These are phyloP conservation scores for Agrilus cyanescens DNA, from an alignment of 2,888 invertebrate genomes.

Conservation along the genomic window DNA sequence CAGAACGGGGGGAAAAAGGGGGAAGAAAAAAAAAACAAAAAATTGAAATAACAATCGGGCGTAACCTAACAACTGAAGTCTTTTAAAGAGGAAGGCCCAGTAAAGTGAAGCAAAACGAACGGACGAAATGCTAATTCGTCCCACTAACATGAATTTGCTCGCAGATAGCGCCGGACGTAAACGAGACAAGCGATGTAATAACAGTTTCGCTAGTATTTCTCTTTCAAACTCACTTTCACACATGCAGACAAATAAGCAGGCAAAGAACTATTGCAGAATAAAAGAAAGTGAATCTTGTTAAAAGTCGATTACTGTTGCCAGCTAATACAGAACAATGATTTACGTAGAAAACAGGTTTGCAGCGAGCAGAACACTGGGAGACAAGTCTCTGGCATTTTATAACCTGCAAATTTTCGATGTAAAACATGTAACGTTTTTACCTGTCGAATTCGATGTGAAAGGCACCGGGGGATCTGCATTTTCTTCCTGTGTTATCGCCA, in stretches of 20 bases:
- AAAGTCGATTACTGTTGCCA: too few relatives aligned
- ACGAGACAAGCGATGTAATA: slow-evolving; percentile 8
- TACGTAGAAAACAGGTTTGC: slow-evolving; percentile 17
- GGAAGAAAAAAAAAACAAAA: background rate
- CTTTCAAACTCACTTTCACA: slow-evolving; percentile 15
- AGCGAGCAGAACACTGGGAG: slow-evolving; percentile 11
- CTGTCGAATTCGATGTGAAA: slow-evolving; percentile 47
- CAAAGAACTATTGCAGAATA: slow-evolving; percentile 1
- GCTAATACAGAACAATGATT: slow-evolving; percentile 10
- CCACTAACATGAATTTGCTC: slow-evolving; percentile 19
- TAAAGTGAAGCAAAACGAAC: too few relatives aligned
- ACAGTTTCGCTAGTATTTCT: slow-evolving; percentile 12
- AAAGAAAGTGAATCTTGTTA: slow-evolving; percentile 2
- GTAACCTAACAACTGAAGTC: slow-evolving; percentile 1
- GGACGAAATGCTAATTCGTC: slow-evolving; percentile 9
- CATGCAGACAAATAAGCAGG: slow-evolving; percentile 10
- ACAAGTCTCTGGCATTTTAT: slow-evolving; percentile 7
- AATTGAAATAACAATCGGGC: background rate
- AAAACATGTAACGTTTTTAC: slow-evolving; percentile 34
- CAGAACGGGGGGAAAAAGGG: too few relatives aligned
- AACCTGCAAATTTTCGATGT: slow-evolving; percentile 14
- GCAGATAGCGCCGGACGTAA: slow-evolving; percentile 9
- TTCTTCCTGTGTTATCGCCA: slow-evolving; percentile 41
- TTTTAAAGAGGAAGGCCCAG: slow-evolving; percentile 16
- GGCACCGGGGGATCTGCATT: slow-evolving; percentile 51